phyloP scores from a whole-genome alignment of 1,140 invertebrate genomes.

The Leptonema lineaticorne region DNA sequence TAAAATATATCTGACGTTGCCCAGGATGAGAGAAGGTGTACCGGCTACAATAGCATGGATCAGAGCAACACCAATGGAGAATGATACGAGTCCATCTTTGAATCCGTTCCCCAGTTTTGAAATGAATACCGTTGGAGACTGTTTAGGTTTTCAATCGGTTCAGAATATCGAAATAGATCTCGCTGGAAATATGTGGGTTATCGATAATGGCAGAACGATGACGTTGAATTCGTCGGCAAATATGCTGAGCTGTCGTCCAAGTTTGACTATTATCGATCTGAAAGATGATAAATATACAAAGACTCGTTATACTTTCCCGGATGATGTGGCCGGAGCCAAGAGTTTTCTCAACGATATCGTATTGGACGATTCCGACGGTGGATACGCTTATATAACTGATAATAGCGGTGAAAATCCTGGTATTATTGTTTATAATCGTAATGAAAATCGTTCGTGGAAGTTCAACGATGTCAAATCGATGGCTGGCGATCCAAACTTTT shows the following conservation, averaged over 20 bases:
- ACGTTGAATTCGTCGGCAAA: slow-evolving; percentile 49
- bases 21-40: slow-evolving; percentile 64
- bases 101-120: slow-evolving; percentile 68
- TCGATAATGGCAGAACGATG: slow-evolving; percentile 64
- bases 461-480: slow-evolving; percentile 63
- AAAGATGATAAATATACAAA: slow-evolving; percentile 59
- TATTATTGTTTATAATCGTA: slow-evolving; percentile 67
- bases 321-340: slow-evolving; percentile 54
- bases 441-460: slow-evolving; percentile 66
- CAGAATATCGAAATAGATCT: slow-evolving; percentile 71
- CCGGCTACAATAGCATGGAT: slow-evolving; percentile 66
- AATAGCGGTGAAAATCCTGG: slow-evolving; percentile 64
- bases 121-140: slow-evolving; percentile 62
- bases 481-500: slow-evolving; percentile 58
- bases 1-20: slow-evolving; percentile 64
- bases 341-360: slow-evolving; percentile 69
- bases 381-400: slow-evolving; percentile 70
- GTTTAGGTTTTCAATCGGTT: slow-evolving; percentile 66
- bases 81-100: slow-evolving; percentile 60
- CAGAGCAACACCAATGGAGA: slow-evolving; percentile 51
- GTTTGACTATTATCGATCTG: slow-evolving; percentile 67
- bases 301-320: slow-evolving; percentile 58
- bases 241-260: slow-evolving; percentile 59
- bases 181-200: slow-evolving; percentile 68
- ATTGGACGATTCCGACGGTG: slow-evolving; percentile 65